phyloP scores from a whole-genome alignment of 1,140 invertebrate species.

The Mizuhopecten yessoensis region DNA sequence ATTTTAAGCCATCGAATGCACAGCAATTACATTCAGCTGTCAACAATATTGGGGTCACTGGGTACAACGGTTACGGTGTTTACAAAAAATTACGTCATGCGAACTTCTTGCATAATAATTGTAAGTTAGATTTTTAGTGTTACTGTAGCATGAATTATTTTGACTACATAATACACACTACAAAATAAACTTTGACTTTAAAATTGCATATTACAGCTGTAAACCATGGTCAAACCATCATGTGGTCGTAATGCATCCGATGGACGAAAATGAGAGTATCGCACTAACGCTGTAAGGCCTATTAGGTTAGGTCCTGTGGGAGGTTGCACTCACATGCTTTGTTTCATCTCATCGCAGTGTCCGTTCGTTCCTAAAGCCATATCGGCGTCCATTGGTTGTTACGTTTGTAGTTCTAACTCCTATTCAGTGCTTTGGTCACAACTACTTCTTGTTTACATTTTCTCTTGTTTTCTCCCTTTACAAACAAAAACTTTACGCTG shows the following conservation, averaged over 20 bases:
- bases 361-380: slow-evolving; percentile 22
- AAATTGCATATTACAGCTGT: neutral
- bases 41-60: neutral
- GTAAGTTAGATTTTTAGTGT: neutral
- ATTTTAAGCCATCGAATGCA: too few species aligned
- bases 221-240: neutral
- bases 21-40: too few species aligned
- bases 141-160: neutral
- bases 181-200: neutral
- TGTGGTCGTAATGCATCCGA: neutral
- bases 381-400: neutral
- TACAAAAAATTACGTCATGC: slow-evolving; percentile 28
- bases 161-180: neutral
- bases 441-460: neutral
- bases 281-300: neutral
- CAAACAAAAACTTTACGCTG: slow-evolving; percentile 20
- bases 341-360: neutral
- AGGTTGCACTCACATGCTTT: slow-evolving; percentile 37
- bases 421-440: neutral
- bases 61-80: neutral
- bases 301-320: neutral
- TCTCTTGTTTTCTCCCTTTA: neutral
- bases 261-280: neutral
- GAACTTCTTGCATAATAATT: neutral
- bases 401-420: neutral